Evolutionary conservation across 2,888 invertebrate genomes (phyloP).

Genomic region (Drosophila tripunctata): DNA sequence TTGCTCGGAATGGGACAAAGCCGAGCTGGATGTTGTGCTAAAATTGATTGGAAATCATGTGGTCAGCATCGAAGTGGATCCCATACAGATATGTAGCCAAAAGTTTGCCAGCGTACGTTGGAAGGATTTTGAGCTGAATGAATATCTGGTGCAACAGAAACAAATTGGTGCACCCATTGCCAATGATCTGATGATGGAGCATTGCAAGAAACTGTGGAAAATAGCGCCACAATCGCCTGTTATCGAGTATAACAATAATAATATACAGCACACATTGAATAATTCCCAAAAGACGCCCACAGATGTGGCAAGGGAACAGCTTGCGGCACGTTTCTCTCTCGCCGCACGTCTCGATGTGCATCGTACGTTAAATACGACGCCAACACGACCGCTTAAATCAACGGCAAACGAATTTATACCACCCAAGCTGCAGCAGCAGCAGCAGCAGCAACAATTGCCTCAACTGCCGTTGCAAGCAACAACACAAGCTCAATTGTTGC

Average conservation of each 20-base stretch:
- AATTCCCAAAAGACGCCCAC: slow-evolving; percentile 53
- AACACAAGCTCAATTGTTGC: slow-evolving; percentile 25
- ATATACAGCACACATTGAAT: slow-evolving; percentile 40
- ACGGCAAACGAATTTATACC: slow-evolving; percentile 46
- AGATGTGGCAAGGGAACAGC: slow-evolving; percentile 68
- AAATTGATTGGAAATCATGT: slow-evolving; percentile 74
- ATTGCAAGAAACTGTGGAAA: slow-evolving; percentile 80
- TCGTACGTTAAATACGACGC: slow-evolving; percentile 46
- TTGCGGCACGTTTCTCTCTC: slow-evolving; percentile 69
- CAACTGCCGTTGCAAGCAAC: not conserved
- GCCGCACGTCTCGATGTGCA: slow-evolving; percentile 73
- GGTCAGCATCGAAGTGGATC: slow-evolving; percentile 71
- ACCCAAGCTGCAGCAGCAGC: slow-evolving; percentile 28
- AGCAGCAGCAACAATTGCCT: slow-evolving; percentile 28
- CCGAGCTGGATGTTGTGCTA: slow-evolving; percentile 73
- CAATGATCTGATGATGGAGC: slow-evolving; percentile 79
- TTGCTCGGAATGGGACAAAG: slow-evolving; percentile 79
- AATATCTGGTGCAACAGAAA: slow-evolving; percentile 82
- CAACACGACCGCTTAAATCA: slow-evolving; percentile 36
- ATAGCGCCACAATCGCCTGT: slow-evolving; percentile 33
- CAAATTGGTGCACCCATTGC: slow-evolving; percentile 80
- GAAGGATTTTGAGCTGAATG: slow-evolving; percentile 81
- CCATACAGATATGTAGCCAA: slow-evolving; percentile 71
- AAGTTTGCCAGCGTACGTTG: slow-evolving; percentile 82
- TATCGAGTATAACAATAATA: slow-evolving; percentile 59